A percentile compares a stretch with the other conserved stretches of the same genome.
Conservation (phyloP, 2,113 vertebrate species). For the Clarias gariepinus region DNA sequence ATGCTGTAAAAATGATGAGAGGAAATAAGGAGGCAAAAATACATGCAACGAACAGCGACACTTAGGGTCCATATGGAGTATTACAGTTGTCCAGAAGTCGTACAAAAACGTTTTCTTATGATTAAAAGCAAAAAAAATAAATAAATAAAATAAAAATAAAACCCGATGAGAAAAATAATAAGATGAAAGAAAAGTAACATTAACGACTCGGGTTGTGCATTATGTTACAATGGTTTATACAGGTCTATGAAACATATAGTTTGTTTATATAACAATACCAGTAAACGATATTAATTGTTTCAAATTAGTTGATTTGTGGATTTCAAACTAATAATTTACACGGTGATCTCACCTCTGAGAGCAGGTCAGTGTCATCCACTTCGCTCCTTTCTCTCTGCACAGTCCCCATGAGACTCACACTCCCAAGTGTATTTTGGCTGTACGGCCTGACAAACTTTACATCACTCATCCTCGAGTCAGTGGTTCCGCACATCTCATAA, state of each 20-base stretch:
- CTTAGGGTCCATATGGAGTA: constrained; percentile 72
- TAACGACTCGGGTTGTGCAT: neutral
- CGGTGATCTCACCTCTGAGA: constrained; percentile 60
- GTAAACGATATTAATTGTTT: neutral
- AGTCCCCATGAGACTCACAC: constrained; percentile 43
- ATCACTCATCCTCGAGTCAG: constrained; percentile 53
- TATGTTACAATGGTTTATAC: neutral
- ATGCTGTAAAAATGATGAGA: constrained; percentile 4
- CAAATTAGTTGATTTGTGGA: neutral
- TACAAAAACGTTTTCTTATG: neutral
- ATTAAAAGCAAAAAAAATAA: neutral
- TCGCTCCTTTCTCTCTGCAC: constrained; percentile 55
- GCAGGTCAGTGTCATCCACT: constrained; percentile 49
- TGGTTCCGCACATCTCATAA: constrained; percentile 53
- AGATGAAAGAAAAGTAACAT: neutral
- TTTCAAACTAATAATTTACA: neutral
- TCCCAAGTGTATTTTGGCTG: constrained; percentile 51
- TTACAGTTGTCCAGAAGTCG: constrained; percentile 55
- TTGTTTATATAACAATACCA: no score
- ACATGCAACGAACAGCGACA: constrained; percentile 76
- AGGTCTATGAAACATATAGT: neutral
- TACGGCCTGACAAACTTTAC: constrained; percentile 45
- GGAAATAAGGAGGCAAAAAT: constrained; percentile 20
- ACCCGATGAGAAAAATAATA: neutral
- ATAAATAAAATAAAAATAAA: neutral